Percentiles rank a stretch among this genome's conserved stretches.
phyloP scores from a whole-genome alignment of 2,888 invertebrate species.

The Dryococelus australis region DNA sequence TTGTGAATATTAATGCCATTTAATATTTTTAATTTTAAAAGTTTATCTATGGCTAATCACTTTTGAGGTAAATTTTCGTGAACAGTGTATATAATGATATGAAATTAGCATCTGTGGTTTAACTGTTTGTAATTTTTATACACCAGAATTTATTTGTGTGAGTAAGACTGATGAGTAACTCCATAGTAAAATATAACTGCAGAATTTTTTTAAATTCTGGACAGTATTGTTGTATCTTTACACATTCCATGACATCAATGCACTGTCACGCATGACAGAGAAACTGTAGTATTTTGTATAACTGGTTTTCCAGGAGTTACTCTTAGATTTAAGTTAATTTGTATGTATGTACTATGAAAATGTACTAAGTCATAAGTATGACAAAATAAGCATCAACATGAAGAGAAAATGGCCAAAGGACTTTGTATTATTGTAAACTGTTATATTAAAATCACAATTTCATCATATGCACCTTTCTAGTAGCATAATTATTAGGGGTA shows the following conservation, averaged over 20 bases:
- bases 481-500: no score
- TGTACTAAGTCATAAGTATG: neutral
- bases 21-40: no score
- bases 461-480: no score
- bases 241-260: neutral
- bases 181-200: neutral
- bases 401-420: neutral
- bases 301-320: neutral
- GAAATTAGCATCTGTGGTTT: neutral
- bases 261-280: neutral
- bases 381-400: neutral
- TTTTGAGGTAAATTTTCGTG: neutral
- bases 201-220: neutral
- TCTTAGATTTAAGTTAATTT: neutral
- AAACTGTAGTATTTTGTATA: neutral
- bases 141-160: neutral
- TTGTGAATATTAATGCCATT: no score
- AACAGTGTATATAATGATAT: neutral
- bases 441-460: no score
- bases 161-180: conserved; percentile 2
- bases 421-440: neutral
- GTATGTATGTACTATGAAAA: neutral
- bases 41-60: no score
- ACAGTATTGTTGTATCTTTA: neutral
- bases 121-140: neutral